Evolutionary conservation across 2,888 invertebrate species (phyloP), one percentile per base, ranked within the genome.

Genomic region (Dynastes tityus): DNA sequence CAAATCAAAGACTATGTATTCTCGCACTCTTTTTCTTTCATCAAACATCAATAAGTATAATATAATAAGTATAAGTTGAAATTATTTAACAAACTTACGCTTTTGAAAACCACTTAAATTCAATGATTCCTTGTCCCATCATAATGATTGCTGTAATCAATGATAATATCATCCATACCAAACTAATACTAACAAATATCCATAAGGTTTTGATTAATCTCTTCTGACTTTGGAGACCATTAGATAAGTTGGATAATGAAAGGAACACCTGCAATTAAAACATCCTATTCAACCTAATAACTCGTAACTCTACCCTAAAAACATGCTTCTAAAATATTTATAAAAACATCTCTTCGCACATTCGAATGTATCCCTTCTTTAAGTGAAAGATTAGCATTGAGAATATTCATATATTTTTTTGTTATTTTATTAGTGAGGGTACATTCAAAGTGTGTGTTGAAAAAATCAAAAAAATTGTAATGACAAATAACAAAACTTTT

Each of bases 141-240:
- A 94, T 92, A 49, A 92, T 88, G 84, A 92, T 93, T 16, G 94
- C 92, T 27, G 92, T 92, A 73, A 91, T 89, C 32, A 94, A 89
- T 0, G 95, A 93, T 73, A 94, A 85, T n/a, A 91, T 87, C 89
- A 95, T 92, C 93, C 95, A 94, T 2, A 93, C 84, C 5, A 93
- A 87, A 81, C 95, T 94, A 65, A 94, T 88, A 9, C 91, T 89
- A 79, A 96, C 92, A 83, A 95, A 94, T 63, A 93, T 87, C 94
- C 96, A 95, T 3, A 96, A 87, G 84, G 92, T 92, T 80, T 91
- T 91, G 49, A 96, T 91, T 32, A 96, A 89, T 55, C 91, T 92
- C 82, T 91, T 93, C 65, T 95, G 95, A 82, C 93, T 93, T 32
- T 91, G 89, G 84, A 89, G 91, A 67, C 93, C 92, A 87, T 93